phyloP scores from a whole-genome alignment of 2,888 invertebrate species.

The Tiphia femorata region DNA sequence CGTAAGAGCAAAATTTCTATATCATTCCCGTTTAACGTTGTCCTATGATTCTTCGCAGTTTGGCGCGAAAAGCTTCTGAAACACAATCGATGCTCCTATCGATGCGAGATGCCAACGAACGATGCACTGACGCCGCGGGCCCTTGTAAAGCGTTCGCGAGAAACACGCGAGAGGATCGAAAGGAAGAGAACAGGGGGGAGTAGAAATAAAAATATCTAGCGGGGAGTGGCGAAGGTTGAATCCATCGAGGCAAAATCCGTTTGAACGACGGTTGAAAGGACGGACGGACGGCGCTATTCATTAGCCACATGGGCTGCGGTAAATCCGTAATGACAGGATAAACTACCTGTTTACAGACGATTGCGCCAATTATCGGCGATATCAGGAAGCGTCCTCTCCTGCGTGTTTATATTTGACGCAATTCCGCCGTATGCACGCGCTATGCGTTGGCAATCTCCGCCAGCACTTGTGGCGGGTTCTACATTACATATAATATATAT shows the following conservation, averaged over 20 bases:
- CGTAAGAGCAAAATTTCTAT: too few relatives aligned
- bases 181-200: neutral
- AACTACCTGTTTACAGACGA: constrained; percentile 44
- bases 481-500: too few relatives aligned
- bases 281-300: constrained; percentile 26
- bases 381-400: constrained; percentile 10
- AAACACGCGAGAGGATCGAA: neutral
- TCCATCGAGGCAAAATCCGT: constrained; percentile 15
- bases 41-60: too few relatives aligned
- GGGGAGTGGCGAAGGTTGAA: neutral
- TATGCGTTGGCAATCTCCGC: constrained; percentile 12
- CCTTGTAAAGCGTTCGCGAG: neutral
- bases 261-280: constrained; percentile 7
- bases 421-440: constrained; percentile 15
- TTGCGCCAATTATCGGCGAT: constrained; percentile 51
- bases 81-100: too few relatives aligned
- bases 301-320: constrained; percentile 36
- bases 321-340: constrained; percentile 45
- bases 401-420: constrained; percentile 30
- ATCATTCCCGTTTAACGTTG: too few relatives aligned
- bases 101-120: too few relatives aligned
- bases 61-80: too few relatives aligned
- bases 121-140: neutral
- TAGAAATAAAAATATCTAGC: neutral
- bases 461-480: too few relatives aligned